Percentiles rank a stretch among this genome's conserved stretches.
phyloP scores from a whole-genome alignment of 2,113 vertebrate species.

The Myrmophylax atrothorax region DNA sequence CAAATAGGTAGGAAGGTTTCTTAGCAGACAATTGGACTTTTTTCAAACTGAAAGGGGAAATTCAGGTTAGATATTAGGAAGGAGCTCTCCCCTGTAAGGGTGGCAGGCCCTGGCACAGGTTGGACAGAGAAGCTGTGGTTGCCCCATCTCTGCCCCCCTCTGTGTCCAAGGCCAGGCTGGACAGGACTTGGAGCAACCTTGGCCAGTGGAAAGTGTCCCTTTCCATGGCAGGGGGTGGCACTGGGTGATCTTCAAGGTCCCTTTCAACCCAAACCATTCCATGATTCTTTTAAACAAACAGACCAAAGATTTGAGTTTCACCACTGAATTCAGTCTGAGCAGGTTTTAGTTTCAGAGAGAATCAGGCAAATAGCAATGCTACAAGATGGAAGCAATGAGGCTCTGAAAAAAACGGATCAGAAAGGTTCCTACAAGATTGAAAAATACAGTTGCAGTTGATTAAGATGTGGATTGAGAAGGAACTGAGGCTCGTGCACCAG shows the following conservation, averaged over 20 bases:
- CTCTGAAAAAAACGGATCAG: not conserved
- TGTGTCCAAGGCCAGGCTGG: not conserved
- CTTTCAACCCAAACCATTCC: not conserved
- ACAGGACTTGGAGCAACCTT: not conserved
- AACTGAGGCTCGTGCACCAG: not conserved
- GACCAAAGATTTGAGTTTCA: not conserved
- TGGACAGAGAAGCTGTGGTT: not conserved
- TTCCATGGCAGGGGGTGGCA: not conserved
- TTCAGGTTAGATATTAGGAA: not conserved
- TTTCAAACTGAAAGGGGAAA: not conserved
- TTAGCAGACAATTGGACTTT: not conserved
- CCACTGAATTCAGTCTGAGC: not conserved
- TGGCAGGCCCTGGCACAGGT: not conserved
- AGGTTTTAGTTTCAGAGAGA: not conserved
- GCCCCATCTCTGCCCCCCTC: not conserved
- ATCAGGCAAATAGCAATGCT: not conserved
- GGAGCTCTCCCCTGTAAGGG: not conserved
- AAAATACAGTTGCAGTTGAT: not conserved
- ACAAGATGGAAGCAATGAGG: not conserved
- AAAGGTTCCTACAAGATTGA: not conserved
- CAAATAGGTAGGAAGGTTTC: not conserved
- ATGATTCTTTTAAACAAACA: not conserved
- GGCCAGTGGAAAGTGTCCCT: not conserved
- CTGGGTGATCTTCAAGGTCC: not conserved
- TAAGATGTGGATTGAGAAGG: not conserved